Evolutionary conservation across 2,797 vertebrate genomes (phyloP).

Genomic region (Crocodylus rhombifer): DNA sequence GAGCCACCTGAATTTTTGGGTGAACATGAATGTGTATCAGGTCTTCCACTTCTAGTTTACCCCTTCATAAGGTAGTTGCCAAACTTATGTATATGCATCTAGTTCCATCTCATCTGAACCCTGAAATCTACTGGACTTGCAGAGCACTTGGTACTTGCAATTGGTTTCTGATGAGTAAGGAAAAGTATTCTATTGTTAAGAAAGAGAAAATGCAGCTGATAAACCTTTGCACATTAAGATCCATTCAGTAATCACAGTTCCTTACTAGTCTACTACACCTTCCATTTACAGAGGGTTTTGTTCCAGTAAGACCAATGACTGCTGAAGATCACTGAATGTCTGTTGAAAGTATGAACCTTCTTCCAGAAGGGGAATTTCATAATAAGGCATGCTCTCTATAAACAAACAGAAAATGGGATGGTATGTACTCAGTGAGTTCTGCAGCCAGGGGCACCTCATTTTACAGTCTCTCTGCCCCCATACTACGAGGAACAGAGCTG

Average conservation of each 20-base stretch:
- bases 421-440: background rate
- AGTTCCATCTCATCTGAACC: conserved; percentile 3
- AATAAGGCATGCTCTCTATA: background rate
- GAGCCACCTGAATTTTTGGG: background rate
- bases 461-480: background rate
- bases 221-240: background rate
- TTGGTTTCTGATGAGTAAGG: background rate
- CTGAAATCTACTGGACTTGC: conserved; percentile 16
- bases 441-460: background rate
- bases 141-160: background rate
- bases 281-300: background rate
- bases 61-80: background rate
- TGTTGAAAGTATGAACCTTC: no score
- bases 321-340: no score
- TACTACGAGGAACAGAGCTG: background rate
- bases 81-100: background rate
- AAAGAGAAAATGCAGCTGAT: background rate
- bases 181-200: background rate
- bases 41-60: background rate
- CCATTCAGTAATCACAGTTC: background rate
- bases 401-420: background rate
- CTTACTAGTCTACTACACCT: background rate
- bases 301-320: background rate
- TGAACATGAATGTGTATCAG: background rate
- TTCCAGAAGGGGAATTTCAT: background rate